Evolutionary conservation across 2,797 vertebrate species (phyloP), one percentile per base, ranked within the genome.

Genomic region (Phalanger gymnotis): DNA sequence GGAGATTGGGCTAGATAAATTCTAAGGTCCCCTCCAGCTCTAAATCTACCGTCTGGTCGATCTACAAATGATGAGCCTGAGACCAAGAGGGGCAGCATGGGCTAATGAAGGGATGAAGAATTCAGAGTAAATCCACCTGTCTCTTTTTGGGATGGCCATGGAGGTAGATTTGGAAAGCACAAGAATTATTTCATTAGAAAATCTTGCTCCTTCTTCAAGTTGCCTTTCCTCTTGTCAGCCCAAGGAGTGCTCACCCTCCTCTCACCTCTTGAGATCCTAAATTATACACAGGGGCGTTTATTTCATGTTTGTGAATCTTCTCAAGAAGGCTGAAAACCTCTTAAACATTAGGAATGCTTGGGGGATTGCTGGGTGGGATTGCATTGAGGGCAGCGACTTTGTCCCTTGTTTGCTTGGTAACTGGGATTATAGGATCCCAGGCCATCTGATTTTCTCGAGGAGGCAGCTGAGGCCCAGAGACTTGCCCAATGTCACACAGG

Each of bases 11-110:
- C 34, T n/a, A n/a, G 61, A n/a, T n/a, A n/a, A n/a, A 66, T 5
- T n/a, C 12, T n/a, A 73, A 7, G 61, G 0, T 22, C 4, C 34
- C 34, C 6, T n/a, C 40, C 9, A 87, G 40, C 73, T 87, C 22
- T 11, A 51, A 51, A 25, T 87, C 22, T 47, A 27, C 40, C 40
- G 4, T 51, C 25, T 25, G 1, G 0, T 3, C 4, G 4, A 27
- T 27, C 22, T 87, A 27, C 22, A 47, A 47, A 87, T 51, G 22
- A 87, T n/a, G 40, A 31, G 47, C 25, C 66, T n/a, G 14, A 81
- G n/a, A 9, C n/a, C n/a, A 6, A 9, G 66, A 25, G 6, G n/a
- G n/a, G n/a, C 40, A n/a, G 0, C n/a, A 25, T 0, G 40, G 28
- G 73, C 73, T 51, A 16, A 47, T 3, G 7, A 87, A 87, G 73